Evolutionary conservation across 2,888 invertebrate species (phyloP).

Genomic region (Mythimna impura): DNA sequence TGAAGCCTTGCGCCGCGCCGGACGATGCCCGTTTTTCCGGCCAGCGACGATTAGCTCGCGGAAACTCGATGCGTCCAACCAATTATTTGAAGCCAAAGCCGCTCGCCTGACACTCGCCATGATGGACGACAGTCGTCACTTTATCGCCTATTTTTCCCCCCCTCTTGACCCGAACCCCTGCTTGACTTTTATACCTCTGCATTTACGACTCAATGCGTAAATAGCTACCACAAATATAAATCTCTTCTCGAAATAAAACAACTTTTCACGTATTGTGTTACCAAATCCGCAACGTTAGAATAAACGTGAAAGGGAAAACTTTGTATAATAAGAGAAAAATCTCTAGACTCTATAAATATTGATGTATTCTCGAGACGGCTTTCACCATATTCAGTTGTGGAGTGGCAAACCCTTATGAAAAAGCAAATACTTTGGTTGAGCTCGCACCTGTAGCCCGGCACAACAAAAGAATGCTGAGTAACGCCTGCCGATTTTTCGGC

Average conservation of each 20-base stretch:
- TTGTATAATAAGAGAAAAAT: constrained; percentile 65
- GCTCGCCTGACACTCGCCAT: constrained; percentile 71
- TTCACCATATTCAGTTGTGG: constrained; percentile 63
- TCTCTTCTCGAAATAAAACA: constrained; percentile 59
- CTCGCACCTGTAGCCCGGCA: constrained; percentile 82
- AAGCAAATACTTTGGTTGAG: constrained; percentile 75
- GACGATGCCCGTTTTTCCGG: constrained; percentile 61
- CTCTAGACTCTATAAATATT: constrained; percentile 69
- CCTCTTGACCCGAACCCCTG: constrained; percentile 64
- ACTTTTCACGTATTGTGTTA: constrained; percentile 51
- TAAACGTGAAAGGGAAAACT: constrained; percentile 62
- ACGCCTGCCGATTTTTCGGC: constrained; percentile 84
- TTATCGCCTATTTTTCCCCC: constrained; percentile 76
- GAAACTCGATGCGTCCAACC: constrained; percentile 69
- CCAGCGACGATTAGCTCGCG: constrained; percentile 69
- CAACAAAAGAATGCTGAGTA: constrained; percentile 85
- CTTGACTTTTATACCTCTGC: constrained; percentile 62
- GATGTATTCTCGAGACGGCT: constrained; percentile 67
- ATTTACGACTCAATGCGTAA: constrained; percentile 65
- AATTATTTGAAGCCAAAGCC: constrained; percentile 77
- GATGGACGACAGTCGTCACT: constrained; percentile 77
- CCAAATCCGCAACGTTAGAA: constrained; percentile 58
- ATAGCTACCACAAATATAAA: constrained; percentile 58
- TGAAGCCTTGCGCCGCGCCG: constrained; percentile 35
- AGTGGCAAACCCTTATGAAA: constrained; percentile 74